These are phyloP conservation scores for Cynoglossus semilaevis DNA, from an alignment of 2,113 vertebrate species.

Conservation along the genomic window DNA sequence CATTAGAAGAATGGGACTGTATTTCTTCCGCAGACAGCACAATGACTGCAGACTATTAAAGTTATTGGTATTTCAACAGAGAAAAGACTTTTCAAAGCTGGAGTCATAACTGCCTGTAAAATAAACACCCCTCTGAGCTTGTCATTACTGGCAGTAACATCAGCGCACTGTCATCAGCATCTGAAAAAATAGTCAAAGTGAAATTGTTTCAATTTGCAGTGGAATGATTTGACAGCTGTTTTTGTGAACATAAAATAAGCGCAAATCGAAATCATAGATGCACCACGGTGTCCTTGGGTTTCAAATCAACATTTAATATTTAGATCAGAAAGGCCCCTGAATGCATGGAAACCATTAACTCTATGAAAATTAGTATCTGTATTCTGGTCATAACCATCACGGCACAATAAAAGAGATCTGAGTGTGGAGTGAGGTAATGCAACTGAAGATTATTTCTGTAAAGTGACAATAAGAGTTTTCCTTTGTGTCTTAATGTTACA, in stretches of 20 bases:
- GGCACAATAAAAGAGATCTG: conserved; percentile 48
- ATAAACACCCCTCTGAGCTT: conserved; percentile 63
- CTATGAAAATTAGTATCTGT: conserved; percentile 48
- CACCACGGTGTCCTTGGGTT: conserved; percentile 50
- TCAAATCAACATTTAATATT: conserved; percentile 38
- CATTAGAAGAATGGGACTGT: conserved; percentile 30
- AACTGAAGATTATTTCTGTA: conserved; percentile 41
- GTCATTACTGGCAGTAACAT: conserved; percentile 63
- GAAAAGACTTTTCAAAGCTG: conserved; percentile 49
- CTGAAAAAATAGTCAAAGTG: conserved; percentile 44
- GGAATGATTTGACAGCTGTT: conserved; percentile 57
- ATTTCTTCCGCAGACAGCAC: conserved; percentile 35
- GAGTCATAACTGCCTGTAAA: conserved; percentile 57
- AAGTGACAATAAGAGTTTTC: conserved; percentile 31
- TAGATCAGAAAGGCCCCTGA: conserved; percentile 24
- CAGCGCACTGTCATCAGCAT: conserved; percentile 56
- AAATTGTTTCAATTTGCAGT: conserved; percentile 59
- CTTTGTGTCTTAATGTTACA: conserved; percentile 15
- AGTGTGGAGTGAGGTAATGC: conserved; percentile 25
- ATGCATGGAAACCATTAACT: conserved; percentile 40
- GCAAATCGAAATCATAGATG: conserved; percentile 34
- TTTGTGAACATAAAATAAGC: conserved; percentile 55
- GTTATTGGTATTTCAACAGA: conserved; percentile 60
- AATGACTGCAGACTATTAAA: conserved; percentile 43
- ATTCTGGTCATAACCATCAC: conserved; percentile 56